phyloP scores from a whole-genome alignment of 2,113 vertebrate species.

The Asarcornis scutulata region DNA sequence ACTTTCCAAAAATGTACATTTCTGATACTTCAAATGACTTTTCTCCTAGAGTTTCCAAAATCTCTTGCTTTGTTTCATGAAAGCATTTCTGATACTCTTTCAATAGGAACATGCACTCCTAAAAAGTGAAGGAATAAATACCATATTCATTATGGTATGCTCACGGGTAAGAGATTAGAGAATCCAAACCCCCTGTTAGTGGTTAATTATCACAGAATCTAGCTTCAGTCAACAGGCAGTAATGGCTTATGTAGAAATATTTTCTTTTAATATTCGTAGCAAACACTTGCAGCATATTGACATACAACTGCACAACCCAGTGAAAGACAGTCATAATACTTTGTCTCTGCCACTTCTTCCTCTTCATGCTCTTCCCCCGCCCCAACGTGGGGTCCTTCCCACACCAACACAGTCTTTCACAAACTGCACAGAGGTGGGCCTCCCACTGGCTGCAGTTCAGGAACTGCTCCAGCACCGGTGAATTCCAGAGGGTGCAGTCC shows the following conservation, averaged over 20 bases:
- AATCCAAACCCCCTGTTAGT: background rate
- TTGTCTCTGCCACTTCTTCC: too few relatives aligned
- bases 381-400: too few relatives aligned
- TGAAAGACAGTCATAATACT: background rate
- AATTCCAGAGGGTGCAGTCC: too few relatives aligned
- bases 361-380: too few relatives aligned
- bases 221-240: background rate
- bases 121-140: background rate
- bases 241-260: background rate
- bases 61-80: slow-evolving; percentile 76
- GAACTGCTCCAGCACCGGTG: too few relatives aligned
- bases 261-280: background rate
- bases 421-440: too few relatives aligned
- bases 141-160: background rate
- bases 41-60: slow-evolving; percentile 70
- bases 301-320: background rate
- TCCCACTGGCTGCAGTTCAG: too few relatives aligned
- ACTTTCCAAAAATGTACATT: slow-evolving; percentile 84
- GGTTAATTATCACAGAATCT: background rate
- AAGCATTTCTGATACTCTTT: slow-evolving; percentile 84
- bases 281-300: background rate
- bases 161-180: background rate
- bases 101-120: slow-evolving; percentile 83
- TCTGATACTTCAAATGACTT: slow-evolving; percentile 83
- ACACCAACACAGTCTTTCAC: too few relatives aligned